These are phyloP conservation scores for Beaufortia kweichowensis DNA, from an alignment of 2,113 vertebrate genomes.

Conservation along the genomic window DNA sequence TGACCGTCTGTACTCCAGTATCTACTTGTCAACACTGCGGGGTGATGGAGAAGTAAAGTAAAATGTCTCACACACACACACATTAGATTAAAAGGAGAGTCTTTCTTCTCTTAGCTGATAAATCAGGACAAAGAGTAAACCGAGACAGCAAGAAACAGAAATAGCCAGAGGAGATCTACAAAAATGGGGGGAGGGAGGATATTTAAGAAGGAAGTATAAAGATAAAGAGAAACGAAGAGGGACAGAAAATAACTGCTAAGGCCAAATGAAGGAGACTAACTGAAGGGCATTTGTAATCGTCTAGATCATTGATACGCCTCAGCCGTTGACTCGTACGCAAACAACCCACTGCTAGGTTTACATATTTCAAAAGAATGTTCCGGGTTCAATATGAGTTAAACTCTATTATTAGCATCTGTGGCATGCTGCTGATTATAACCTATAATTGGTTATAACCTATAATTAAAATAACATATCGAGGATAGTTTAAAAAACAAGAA, in stretches of 20 bases:
- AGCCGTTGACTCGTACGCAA: neutral
- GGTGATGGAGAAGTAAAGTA: neutral
- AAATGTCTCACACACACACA: slow-evolving; percentile 23
- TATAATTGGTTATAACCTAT: no score
- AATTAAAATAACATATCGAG: no score
- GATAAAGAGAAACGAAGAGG: slow-evolving; percentile 10
- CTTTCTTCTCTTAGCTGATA: slow-evolving; percentile 28
- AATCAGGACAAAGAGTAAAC: slow-evolving; percentile 27
- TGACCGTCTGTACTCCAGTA: neutral
- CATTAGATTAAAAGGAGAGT: slow-evolving; percentile 50
- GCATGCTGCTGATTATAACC: neutral
- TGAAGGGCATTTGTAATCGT: neutral
- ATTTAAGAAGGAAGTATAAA: slow-evolving; percentile 22
- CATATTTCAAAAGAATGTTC: neutral
- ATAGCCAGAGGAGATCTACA: neutral
- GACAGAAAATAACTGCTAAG: neutral
- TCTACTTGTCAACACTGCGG: slow-evolving; percentile 21
- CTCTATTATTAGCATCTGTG: neutral
- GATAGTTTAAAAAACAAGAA: neutral
- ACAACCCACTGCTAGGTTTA: neutral
- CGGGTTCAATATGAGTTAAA: neutral
- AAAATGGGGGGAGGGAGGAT: neutral
- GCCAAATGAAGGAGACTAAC: neutral
- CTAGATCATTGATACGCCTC: neutral
- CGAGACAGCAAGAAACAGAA: slow-evolving; percentile 16